A percentile compares a stretch with the other conserved stretches of the same genome.
Evolutionary conservation across 2,113 vertebrate species (phyloP).

Genomic region (Phrynosoma blainvillii): DNA sequence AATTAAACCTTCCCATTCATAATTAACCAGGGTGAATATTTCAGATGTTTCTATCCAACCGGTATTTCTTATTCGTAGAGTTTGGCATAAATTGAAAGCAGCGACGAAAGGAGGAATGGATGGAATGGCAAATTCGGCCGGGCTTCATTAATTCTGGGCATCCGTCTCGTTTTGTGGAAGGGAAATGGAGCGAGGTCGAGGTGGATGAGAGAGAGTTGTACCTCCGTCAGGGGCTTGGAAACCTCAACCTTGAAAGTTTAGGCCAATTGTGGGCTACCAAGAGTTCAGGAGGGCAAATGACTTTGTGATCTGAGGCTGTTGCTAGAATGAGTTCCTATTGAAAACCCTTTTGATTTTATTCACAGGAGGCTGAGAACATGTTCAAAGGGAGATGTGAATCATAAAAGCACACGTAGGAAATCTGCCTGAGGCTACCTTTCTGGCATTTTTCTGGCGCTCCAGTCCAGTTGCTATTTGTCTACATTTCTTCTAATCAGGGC

Average conservation of each 20-base stretch:
- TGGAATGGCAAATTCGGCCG: constrained; percentile 8
- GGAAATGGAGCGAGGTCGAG: not conserved
- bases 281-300: not conserved
- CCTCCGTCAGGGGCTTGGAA: not conserved
- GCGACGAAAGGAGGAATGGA: not conserved
- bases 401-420: not conserved
- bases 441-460: not conserved
- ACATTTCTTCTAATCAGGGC: not conserved
- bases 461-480: not conserved
- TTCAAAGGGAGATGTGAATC: too few species aligned
- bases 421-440: not conserved
- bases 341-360: not conserved
- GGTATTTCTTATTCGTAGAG: constrained; percentile 26
- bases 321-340: not conserved
- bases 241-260: accelerated
- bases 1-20: constrained; percentile 5
- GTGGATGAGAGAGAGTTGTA: not conserved
- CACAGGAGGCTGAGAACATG: not conserved
- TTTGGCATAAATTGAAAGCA: constrained; percentile 16
- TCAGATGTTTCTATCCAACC: not conserved
- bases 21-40: not conserved
- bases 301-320: not conserved
- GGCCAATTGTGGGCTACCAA: not conserved
- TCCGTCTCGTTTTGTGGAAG: not conserved
- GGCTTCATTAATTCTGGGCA: not conserved